Conservation (phyloP, 2,888 invertebrate species). For the Lagria hirta region DNA sequence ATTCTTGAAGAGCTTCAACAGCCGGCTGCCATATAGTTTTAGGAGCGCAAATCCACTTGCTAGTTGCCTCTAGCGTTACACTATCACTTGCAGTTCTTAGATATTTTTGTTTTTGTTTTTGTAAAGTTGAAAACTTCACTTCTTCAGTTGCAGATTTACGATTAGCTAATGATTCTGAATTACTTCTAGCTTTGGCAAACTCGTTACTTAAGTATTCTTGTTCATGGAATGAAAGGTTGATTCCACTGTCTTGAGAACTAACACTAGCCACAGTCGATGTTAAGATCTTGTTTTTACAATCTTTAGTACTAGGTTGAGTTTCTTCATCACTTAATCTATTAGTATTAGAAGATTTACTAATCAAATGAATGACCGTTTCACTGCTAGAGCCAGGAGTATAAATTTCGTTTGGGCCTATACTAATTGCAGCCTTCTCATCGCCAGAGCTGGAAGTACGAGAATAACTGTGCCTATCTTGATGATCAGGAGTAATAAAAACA, state of each 20-base stretch:
- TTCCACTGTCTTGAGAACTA: constrained; percentile 77
- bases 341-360: constrained; percentile 60
- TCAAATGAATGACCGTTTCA: constrained; percentile 47
- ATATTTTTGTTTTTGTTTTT: constrained; percentile 42
- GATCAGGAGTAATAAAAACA: constrained; percentile 54
- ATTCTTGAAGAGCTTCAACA: constrained; percentile 80
- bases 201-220: constrained; percentile 54
- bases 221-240: constrained; percentile 73
- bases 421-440: constrained; percentile 38
- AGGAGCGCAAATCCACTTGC: constrained; percentile 75
- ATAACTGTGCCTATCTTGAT: constrained; percentile 44
- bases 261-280: constrained; percentile 69
- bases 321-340: constrained; percentile 65
- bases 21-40: constrained; percentile 81
- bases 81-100: constrained; percentile 42
- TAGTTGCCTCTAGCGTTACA: constrained; percentile 46
- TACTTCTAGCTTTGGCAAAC: constrained; percentile 46
- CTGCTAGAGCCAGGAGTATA: constrained; percentile 49
- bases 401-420: constrained; percentile 34
- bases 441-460: constrained; percentile 46
- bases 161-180: constrained; percentile 46
- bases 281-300: constrained; percentile 59
- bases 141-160: constrained; percentile 43
- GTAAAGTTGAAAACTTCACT: constrained; percentile 45
- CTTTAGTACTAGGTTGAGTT: constrained; percentile 38